Evolutionary conservation across 2,888 invertebrate genomes (phyloP).

Genomic region (Dermolepida albohirtum): DNA sequence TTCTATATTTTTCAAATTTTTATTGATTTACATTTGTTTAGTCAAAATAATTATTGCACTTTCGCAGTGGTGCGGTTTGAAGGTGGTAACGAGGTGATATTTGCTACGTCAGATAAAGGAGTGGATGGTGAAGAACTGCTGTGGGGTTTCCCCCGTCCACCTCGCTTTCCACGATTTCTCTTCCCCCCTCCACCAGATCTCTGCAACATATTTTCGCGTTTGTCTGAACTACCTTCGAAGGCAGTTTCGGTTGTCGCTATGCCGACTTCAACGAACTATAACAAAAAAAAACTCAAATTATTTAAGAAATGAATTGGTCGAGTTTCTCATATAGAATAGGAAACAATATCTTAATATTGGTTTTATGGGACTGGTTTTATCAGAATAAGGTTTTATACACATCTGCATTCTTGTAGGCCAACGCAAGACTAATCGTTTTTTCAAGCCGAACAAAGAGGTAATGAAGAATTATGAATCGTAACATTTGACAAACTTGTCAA

Average conservation of each 20-base stretch:
- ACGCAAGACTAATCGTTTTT: too few relatives aligned
- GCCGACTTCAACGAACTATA: constrained; percentile 63
- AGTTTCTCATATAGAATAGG: too few relatives aligned
- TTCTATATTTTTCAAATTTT: constrained; percentile 12
- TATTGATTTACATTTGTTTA: constrained; percentile 17
- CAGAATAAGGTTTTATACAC: too few relatives aligned
- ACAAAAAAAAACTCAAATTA: not conserved
- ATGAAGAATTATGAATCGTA: too few relatives aligned
- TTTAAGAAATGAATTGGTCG: too few relatives aligned
- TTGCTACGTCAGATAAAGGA: constrained; percentile 63
- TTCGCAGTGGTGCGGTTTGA: constrained; percentile 53
- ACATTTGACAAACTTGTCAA: too few relatives aligned
- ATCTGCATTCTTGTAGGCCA: too few relatives aligned
- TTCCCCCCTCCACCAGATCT: constrained; percentile 56
- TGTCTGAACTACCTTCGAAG: constrained; percentile 71
- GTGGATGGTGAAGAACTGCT: constrained; percentile 57
- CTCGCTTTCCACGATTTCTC: constrained; percentile 67
- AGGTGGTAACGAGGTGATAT: constrained; percentile 58
- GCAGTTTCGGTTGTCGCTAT: constrained; percentile 68
- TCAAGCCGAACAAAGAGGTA: too few relatives aligned
- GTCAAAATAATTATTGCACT: constrained; percentile 54
- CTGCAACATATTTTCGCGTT: constrained; percentile 68
- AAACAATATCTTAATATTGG: too few relatives aligned
- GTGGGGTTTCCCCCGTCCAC: constrained; percentile 65
- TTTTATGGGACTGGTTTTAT: too few relatives aligned